Percentiles rank a stretch among this genome's conserved stretches.
Conservation (phyloP, 2,888 invertebrate species). For the Flexamia atlantica region DNA sequence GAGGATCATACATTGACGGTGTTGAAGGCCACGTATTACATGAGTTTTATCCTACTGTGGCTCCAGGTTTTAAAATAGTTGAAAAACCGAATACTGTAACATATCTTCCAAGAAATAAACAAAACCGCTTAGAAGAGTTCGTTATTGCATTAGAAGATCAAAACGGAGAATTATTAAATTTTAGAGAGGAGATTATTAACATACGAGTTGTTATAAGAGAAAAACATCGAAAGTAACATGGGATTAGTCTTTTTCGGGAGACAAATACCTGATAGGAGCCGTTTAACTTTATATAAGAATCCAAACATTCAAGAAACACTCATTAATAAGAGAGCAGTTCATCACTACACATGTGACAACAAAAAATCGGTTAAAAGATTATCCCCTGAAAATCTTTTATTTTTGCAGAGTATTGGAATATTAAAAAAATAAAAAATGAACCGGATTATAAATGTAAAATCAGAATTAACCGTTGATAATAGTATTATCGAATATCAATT, state of each 20-base stretch:
- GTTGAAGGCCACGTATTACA: conserved; percentile 41
- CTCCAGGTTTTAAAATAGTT: conserved; percentile 33
- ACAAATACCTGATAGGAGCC: neutral
- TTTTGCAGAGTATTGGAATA: neutral
- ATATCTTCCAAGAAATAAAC: conserved; percentile 40
- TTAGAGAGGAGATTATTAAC: conserved; percentile 16
- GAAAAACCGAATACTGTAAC: conserved; percentile 29
- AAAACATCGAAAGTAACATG: neutral
- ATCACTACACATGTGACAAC: neutral
- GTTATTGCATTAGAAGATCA: conserved; percentile 29
- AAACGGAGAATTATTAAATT: conserved; percentile 9
- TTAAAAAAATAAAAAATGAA: neutral
- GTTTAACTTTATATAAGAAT: neutral
- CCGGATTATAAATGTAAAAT: conserved; percentile 1
- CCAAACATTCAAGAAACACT: neutral
- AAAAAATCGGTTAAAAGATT: neutral
- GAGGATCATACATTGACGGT: conserved; percentile 34
- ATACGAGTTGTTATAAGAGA: neutral
- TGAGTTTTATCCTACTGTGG: conserved; percentile 34
- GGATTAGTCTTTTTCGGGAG: neutral
- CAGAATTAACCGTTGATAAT: conserved; percentile 11
- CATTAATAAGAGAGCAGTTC: neutral
- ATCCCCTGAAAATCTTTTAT: neutral
- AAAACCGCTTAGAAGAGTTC: neutral
- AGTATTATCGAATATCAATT: conserved; percentile 5